A percentile compares a stretch with the other conserved stretches of the same genome.
These are phyloP conservation scores for Linurgus olivaceus DNA, from an alignment of 2,797 vertebrate genomes.

Conservation along the genomic window DNA sequence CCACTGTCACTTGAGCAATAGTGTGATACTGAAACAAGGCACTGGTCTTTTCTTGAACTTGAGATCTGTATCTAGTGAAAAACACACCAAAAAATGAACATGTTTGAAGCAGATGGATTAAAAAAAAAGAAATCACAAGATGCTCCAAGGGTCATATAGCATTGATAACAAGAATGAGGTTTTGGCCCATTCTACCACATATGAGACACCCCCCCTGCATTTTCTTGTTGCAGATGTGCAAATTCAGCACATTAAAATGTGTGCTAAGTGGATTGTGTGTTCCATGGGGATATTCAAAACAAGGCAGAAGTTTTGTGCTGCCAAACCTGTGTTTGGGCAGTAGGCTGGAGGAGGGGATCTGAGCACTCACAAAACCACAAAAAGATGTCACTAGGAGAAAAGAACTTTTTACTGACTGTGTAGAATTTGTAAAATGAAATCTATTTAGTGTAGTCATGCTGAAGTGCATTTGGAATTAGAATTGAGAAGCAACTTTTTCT, in stretches of 20 bases:
- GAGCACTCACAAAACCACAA: background rate
- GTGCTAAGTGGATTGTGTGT: background rate
- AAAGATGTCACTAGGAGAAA: background rate
- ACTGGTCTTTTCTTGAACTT: background rate
- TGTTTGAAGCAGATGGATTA: background rate
- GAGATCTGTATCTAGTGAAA: background rate
- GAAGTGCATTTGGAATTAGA: background rate
- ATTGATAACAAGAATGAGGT: background rate
- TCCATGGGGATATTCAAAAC: background rate
- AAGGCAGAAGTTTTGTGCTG: background rate
- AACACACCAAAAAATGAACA: background rate
- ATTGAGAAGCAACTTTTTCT: background rate
- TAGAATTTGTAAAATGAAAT: background rate
- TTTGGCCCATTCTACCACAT: background rate
- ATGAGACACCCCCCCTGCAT: background rate
- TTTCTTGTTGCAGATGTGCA: background rate
- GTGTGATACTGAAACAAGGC: background rate
- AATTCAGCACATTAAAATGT: background rate
- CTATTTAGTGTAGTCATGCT: background rate
- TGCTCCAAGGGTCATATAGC: background rate
- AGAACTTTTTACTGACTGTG: background rate
- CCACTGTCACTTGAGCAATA: background rate
- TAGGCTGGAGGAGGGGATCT: background rate
- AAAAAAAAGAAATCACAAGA: background rate
- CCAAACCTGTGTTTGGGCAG: background rate